These are phyloP conservation scores for Gari tellinella DNA, from an alignment of 2,888 invertebrate species.

Conservation along the genomic window DNA sequence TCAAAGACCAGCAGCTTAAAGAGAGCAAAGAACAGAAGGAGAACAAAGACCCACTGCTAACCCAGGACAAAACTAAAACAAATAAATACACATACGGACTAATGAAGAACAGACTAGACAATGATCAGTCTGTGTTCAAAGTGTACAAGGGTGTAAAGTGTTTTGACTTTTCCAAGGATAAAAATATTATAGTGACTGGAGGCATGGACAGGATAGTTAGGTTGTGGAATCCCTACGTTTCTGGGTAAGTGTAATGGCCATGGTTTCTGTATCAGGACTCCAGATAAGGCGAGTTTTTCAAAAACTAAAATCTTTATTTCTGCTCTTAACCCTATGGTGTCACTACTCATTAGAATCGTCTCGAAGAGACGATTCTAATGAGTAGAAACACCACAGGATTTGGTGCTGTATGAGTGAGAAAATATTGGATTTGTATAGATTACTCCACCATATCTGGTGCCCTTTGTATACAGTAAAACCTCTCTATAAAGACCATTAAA, in stretches of 20 bases:
- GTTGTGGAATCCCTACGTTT: constrained; percentile 84
- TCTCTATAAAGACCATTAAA: too few relatives aligned
- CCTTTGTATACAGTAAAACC: too few relatives aligned
- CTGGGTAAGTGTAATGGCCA: constrained; percentile 80
- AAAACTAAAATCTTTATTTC: too few relatives aligned
- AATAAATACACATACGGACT: constrained; percentile 70
- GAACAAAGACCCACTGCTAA: constrained; percentile 50
- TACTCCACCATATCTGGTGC: too few relatives aligned
- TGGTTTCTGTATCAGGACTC: too few relatives aligned
- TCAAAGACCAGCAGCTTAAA: constrained; percentile 70
- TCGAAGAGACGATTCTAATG: too few relatives aligned
- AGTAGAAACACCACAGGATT: too few relatives aligned
- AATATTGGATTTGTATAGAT: too few relatives aligned
- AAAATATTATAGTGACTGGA: constrained; percentile 84
- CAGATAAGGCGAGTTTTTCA: too few relatives aligned
- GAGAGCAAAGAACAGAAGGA: constrained; percentile 50
- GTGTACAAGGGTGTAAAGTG: constrained; percentile 85
- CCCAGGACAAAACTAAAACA: constrained; percentile 60
- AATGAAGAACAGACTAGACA: constrained; percentile 75
- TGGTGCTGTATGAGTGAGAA: too few relatives aligned
- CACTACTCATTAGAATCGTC: too few relatives aligned
- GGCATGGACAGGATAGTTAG: constrained; percentile 84
- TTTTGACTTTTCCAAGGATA: constrained; percentile 83
- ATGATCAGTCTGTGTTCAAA: constrained; percentile 83
- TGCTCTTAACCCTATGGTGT: too few relatives aligned